Evolutionary conservation across 1,140 invertebrate genomes (phyloP).

Genomic region (Metaphire vulgaris): DNA sequence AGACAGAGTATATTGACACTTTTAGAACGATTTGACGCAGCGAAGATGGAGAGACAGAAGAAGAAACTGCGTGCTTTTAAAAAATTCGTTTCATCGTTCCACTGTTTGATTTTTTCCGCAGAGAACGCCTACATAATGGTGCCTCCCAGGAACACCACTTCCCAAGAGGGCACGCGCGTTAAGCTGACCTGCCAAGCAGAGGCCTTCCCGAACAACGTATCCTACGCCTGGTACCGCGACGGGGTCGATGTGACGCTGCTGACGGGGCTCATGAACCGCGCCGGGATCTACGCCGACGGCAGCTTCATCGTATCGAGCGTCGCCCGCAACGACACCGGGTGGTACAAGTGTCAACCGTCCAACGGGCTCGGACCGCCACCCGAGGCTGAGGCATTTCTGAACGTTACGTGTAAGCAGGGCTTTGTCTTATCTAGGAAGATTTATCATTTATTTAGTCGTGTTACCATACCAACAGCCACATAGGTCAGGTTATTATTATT

Average conservation of each 20-base stretch:
- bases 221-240: no score
- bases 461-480: no score
- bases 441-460: no score
- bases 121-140: conserved; percentile 76
- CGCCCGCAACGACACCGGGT: conserved; percentile 68
- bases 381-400: conserved; percentile 85
- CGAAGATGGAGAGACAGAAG: no score
- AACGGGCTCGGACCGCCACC: conserved; percentile 94
- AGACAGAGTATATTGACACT: no score
- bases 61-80: no score
- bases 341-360: conserved; percentile 89
- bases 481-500: not conserved
- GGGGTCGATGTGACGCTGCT: conserved; percentile 55
- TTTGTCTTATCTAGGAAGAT: not conserved
- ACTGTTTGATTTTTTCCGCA: no score
- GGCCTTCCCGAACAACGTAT: no score
- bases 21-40: no score
- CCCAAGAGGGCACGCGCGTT: conserved; percentile 83
- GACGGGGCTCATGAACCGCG: conserved; percentile 58
- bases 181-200: conserved; percentile 90
- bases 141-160: conserved; percentile 89
- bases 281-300: conserved; percentile 56
- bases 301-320: conserved; percentile 40
- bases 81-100: no score
- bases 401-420: conserved; percentile 78